These are phyloP conservation scores for Hypomecis atomaria DNA, from an alignment of 2,888 invertebrate species.

Conservation along the genomic window DNA sequence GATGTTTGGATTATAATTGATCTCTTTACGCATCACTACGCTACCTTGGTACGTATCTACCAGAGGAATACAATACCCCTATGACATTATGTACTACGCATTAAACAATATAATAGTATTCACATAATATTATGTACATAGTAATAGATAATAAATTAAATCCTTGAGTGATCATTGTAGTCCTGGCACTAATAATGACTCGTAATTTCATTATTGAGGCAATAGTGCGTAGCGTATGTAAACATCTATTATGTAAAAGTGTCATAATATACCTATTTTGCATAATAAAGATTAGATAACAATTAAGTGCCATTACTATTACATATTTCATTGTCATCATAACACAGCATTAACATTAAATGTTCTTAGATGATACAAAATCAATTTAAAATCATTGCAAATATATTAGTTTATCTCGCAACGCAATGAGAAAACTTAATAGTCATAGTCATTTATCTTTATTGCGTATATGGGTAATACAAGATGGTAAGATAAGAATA, in stretches of 20 bases:
- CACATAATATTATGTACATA: too few relatives aligned
- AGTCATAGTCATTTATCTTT: too few relatives aligned
- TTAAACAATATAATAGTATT: background rate
- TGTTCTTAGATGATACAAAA: background rate
- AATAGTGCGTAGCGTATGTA: too few relatives aligned
- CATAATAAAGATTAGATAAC: conserved; percentile 4
- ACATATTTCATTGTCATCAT: background rate
- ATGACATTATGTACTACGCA: background rate
- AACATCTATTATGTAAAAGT: background rate
- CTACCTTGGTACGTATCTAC: conserved; percentile 1
- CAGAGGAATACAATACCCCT: conserved; percentile 4
- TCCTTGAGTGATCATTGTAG: too few relatives aligned
- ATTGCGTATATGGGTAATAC: too few relatives aligned
- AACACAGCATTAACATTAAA: background rate
- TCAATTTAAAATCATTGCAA: background rate
- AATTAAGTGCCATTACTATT: background rate
- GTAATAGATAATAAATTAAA: too few relatives aligned
- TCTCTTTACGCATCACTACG: conserved; percentile 35
- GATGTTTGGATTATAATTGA: conserved; percentile 44
- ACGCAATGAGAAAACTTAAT: background rate
- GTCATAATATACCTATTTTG: conserved; percentile 1
- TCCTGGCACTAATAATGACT: background rate
- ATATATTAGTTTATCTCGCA: background rate
- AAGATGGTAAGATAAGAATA: too few relatives aligned
- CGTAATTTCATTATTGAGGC: background rate